phyloP scores from a whole-genome alignment of 2,113 vertebrate genomes.

The Trogon melanurus region DNA sequence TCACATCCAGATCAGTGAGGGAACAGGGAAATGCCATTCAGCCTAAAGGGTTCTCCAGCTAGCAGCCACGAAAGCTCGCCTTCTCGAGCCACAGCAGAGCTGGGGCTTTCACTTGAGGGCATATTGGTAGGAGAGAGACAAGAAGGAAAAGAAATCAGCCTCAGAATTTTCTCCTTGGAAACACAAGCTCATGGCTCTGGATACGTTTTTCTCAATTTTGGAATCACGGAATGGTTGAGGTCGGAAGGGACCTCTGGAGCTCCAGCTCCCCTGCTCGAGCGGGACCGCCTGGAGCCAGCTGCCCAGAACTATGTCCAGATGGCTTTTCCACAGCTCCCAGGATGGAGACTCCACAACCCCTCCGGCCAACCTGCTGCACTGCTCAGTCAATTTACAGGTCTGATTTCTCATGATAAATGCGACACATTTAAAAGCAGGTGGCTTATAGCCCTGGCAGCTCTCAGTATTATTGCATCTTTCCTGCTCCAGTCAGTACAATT shows the following conservation, averaged over 20 bases:
- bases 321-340: background rate
- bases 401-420: background rate
- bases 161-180: background rate
- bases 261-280: background rate
- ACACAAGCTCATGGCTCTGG: background rate
- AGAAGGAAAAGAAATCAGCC: background rate
- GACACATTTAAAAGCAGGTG: background rate
- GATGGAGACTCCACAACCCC: background rate
- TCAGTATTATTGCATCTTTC: background rate
- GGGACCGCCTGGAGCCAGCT: background rate
- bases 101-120: background rate
- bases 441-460: background rate
- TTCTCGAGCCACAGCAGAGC: constrained; percentile 6
- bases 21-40: constrained; percentile 24
- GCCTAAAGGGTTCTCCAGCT: constrained; percentile 20
- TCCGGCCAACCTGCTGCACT: background rate
- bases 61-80: constrained; percentile 20
- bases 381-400: background rate
- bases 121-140: background rate
- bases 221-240: background rate
- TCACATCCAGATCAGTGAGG: constrained; percentile 24
- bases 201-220: background rate
- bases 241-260: background rate
- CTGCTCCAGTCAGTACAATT: background rate
- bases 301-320: background rate